Base-by-base conservation (phyloP, 1,140 invertebrate species). In the Matsumurasca onukii region DNA sequence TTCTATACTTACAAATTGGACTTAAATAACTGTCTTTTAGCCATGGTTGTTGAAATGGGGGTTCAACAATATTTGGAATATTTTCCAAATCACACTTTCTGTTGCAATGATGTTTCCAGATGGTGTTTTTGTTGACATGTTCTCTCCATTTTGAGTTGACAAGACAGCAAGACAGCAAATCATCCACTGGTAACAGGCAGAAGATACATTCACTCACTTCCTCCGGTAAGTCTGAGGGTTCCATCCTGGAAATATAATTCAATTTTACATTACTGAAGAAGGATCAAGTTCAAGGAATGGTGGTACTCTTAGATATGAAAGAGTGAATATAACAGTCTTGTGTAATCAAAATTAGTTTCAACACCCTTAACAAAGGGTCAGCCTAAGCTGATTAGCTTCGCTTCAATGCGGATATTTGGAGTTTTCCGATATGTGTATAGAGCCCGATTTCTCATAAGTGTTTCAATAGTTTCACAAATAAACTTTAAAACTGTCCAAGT, bases 131-230 rank as follows among this genome's bases (percentile, higher is more conserved):
- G 55, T 72, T 72, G 24, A 72, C 51, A 15, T 57, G 31, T 52
- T 72, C 61, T 66, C 71, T 70, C 71, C 71, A 72, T 22, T 22
- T 17, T 12, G 45, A 29, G 30, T 59, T 66, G 15, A 72, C 71
- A 15, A 59, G 30, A 17, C 51, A 68, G 31, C 69, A 72, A 25
- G 69, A 66, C 15, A 72, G 31, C 5, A 70, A 3, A 49, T 72
- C 71, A 48, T 65, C 24, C 20, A 72, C 5, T 27, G 61, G 25
- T 31, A 72, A 62, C 20, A 63, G 64, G 0, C 5, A 22, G 30
- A 65, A 30, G 3, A 72, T 69, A n/a, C 52, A 27, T 39, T 70
- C 69, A n/a, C 68, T 31, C 20, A 72, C 31, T 45, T 70, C 71
- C 63, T 70, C 68, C 13, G 71, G 71, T 12, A 72, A 45, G 59